phyloP scores from a whole-genome alignment of 2,113 vertebrate species.

The Sinocyclocheilus maitianheensis region DNA sequence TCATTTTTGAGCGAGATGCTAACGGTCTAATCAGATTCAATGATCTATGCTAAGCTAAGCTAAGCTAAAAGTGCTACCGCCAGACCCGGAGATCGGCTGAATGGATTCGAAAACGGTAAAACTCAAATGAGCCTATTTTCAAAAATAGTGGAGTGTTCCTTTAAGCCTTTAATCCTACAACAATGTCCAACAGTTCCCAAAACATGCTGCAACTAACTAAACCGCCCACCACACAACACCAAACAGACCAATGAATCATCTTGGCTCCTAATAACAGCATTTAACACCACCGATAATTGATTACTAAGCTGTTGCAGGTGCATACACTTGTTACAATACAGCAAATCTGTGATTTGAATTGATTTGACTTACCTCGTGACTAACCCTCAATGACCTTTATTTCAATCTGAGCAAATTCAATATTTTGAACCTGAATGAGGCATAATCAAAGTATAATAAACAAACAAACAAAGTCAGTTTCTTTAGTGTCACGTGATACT shows the following conservation, averaged over 20 bases:
- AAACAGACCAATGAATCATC: conserved; percentile 7
- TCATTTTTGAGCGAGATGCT: no score
- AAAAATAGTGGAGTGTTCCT: neutral
- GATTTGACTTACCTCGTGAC: conserved; percentile 84
- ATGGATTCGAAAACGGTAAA: no score
- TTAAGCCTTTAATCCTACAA: conserved; percentile 73
- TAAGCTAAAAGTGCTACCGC: no score
- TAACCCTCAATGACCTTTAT: conserved; percentile 91
- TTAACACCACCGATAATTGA: neutral
- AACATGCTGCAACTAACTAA: conserved; percentile 51
- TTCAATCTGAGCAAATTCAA: conserved; percentile 94
- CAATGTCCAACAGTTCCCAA: conserved; percentile 63
- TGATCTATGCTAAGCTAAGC: no score
- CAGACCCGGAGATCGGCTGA: no score
- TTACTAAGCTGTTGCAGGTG: neutral
- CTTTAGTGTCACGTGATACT: neutral
- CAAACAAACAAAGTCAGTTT: neutral
- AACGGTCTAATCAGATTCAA: no score
- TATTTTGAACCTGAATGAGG: conserved; percentile 86
- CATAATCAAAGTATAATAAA: neutral
- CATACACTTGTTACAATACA: neutral
- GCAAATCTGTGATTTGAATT: neutral
- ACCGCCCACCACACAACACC: neutral
- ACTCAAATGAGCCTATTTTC: no score
- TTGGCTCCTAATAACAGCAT: conserved; percentile 11